phyloP scores from a whole-genome alignment of 2,113 vertebrate species.

The Syrrhaptes paradoxus region DNA sequence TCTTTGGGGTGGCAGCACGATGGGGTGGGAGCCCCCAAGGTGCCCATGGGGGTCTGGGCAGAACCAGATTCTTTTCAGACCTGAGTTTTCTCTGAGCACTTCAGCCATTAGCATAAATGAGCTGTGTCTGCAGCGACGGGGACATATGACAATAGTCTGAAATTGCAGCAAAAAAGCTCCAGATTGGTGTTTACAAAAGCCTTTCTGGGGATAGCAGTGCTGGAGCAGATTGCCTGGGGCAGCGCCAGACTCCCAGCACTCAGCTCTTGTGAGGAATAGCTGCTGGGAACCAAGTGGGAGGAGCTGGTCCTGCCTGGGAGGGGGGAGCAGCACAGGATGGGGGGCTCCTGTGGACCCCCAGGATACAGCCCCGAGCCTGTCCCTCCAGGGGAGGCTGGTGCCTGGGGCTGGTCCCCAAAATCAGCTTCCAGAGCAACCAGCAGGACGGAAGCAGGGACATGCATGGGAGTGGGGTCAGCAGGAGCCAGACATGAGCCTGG shows the following conservation, averaged over 20 bases:
- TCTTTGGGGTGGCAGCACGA: not conserved
- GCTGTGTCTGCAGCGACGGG: not conserved
- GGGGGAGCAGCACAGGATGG: not conserved
- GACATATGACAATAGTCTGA: conserved; percentile 30
- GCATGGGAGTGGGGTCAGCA: accelerated
- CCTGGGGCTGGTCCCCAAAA: not conserved
- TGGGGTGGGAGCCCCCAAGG: no score
- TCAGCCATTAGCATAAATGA: conserved; percentile 4
- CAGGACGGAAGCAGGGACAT: not conserved
- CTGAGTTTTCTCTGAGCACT: not conserved
- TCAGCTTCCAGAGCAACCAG: not conserved
- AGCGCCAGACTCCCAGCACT: conserved; percentile 29
- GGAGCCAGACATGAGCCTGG: not conserved
- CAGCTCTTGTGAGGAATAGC: not conserved
- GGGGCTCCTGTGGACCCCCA: accelerated
- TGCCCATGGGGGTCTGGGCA: not conserved
- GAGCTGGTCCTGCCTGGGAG: not conserved
- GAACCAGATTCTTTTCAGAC: not conserved
- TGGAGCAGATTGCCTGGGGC: conserved; percentile 57
- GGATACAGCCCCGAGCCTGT: accelerated
- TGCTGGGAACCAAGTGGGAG: not conserved
- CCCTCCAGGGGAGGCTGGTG: not conserved
- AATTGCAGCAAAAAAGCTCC: conserved; percentile 49
- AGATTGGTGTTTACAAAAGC: conserved; percentile 62
- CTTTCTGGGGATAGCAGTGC: conserved; percentile 31